Evolutionary conservation across 92 coral and sea anemone species (phyloP), one percentile per base, ranked within the genome.

Genomic region (Phenganax marumi): DNA sequence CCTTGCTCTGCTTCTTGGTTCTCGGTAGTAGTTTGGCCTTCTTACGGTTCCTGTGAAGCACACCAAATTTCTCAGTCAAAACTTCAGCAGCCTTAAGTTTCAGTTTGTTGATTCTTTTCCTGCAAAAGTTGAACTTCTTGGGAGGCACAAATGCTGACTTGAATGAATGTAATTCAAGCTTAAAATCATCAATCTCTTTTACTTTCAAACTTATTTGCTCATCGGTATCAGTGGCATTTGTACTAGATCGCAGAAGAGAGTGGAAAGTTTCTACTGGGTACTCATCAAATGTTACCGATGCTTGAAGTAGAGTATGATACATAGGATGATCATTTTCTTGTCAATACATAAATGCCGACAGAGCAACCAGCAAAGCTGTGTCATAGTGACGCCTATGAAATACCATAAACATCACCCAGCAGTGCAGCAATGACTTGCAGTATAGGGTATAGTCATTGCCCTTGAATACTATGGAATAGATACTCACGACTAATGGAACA

Each of bases 11-110:
- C 16, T 76, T 10, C 12, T 22, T 52, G 13, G 19, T 54, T 23
- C 85, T 12, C 14, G 85, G 77, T 17, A 62, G 19, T 24, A 62
- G 48, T 12, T 23, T 54, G 21, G 78, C 85, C 25, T 70, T 43
- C 11, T 19, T 19, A 19, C 47, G 64, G 12, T 74, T 51, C 19
- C 16, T 53, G 13, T 14, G 68, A 12, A 81, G 73, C 54, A 52
- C 66, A 17, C 25, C 64, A 81, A 24, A 52, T 43, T 17, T 70
- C 61, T 26, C 39, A 22, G 64, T 63, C 19, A 65, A 23, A 9
- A 81, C 17, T 16, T 70, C 57, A 47, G 85, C 85, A 11, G 60
- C 77, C 17, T 65, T 81, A 39, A 75, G 56, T 50, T 70, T 68
- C 24, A 81, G 46, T 39, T 57, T 22, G 12, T 21, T 17, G 10